Conservation (phyloP, 2,797 vertebrate genomes). For the Sebastes aleutianus region DNA sequence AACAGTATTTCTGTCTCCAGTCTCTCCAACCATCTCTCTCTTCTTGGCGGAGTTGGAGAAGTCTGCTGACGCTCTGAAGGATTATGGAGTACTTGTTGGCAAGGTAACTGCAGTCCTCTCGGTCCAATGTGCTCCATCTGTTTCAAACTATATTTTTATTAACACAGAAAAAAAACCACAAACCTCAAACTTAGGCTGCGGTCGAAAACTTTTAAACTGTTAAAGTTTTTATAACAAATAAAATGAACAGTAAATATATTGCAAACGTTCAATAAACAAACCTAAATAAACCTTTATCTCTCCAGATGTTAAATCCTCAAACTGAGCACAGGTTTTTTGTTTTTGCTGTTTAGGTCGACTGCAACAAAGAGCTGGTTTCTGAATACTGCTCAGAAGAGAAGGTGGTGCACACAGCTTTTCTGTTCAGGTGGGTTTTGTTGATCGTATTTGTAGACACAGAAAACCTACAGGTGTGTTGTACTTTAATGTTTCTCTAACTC, state of each 20-base stretch:
- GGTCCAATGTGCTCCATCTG: neutral
- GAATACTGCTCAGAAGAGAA: constrained; percentile 86
- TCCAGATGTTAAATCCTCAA: too few species aligned
- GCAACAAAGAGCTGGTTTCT: constrained; percentile 78
- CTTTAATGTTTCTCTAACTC: neutral
- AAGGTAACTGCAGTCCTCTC: constrained; percentile 76
- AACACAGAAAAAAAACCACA: too few species aligned
- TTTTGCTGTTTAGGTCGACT: constrained; percentile 85
- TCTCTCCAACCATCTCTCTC: constrained; percentile 73
- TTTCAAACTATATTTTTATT: too few species aligned
- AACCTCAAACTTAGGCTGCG: too few species aligned
- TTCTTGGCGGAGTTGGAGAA: constrained; percentile 86
- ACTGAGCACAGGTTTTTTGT: neutral
- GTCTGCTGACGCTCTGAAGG: constrained; percentile 82
- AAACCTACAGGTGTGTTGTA: neutral
- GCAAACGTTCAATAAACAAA: too few species aligned
- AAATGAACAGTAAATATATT: too few species aligned
- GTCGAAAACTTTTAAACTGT: too few species aligned
- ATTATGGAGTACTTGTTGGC: constrained; percentile 87
- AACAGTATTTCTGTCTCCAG: constrained; percentile 52
- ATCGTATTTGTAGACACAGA: neutral
- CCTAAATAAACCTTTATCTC: too few species aligned
- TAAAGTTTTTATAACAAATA: too few species aligned
- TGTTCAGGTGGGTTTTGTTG: constrained; percentile 87
- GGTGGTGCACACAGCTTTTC: constrained; percentile 82